phyloP scores from a whole-genome alignment of 1,140 invertebrate genomes.

The Drosophila repletoides region DNA sequence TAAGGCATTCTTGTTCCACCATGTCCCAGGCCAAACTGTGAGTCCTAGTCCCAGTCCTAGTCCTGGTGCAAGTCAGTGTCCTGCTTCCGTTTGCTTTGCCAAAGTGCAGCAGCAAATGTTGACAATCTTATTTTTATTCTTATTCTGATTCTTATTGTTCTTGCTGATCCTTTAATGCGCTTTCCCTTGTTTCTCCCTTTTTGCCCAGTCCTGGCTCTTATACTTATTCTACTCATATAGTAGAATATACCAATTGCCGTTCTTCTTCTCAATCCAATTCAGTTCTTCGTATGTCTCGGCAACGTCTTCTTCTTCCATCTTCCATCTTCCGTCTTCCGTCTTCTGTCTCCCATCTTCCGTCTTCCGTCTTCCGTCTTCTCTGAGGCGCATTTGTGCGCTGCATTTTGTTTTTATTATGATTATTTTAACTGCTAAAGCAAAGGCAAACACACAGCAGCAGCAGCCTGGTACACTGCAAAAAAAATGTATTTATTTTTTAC shows the following conservation, averaged over 20 bases:
- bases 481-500: too few species aligned
- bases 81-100: conserved; percentile 18
- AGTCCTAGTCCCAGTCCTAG: conserved; percentile 12
- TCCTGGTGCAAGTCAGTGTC: background rate
- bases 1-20: conserved; percentile 16
- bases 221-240: too few species aligned
- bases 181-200: conserved; percentile 6
- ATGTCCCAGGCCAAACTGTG: too few species aligned
- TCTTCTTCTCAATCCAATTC: conserved; percentile 16
- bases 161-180: conserved; percentile 39
- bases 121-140: too few species aligned
- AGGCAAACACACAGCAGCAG: conserved; percentile 52
- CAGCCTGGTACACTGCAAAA: conserved; percentile 8
- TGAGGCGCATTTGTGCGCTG: conserved; percentile 48
- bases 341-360: background rate
- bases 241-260: background rate
- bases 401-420: conserved; percentile 79
- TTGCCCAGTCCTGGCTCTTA: too few species aligned
- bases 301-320: conserved; percentile 1
- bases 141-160: conserved; percentile 50
- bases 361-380: conserved; percentile 2
- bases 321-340: conserved; percentile 5
- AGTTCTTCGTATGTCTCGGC: background rate
- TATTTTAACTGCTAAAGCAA: conserved; percentile 75
- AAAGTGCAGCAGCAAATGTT: conserved; percentile 74